Base-by-base conservation (phyloP, 2,797 vertebrate genomes). In the Diplodus sargus region DNA sequence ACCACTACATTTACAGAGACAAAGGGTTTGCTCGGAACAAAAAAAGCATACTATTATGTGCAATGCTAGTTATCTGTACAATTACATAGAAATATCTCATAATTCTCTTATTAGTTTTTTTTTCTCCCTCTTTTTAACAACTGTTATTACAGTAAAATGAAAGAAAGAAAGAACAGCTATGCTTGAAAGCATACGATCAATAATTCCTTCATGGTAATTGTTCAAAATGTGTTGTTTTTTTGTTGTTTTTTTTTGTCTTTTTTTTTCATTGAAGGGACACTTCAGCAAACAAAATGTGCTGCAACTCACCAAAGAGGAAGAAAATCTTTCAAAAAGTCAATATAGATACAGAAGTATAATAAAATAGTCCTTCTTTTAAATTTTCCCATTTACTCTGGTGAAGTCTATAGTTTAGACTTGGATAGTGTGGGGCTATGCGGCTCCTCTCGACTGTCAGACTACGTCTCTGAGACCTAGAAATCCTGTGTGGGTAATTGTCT, bases 41-140 rank as follows among this genome's bases (percentile, higher is more conserved):
- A 94, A 97, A 92, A 97, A 96, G 96, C 96, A 95, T 96, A 97
- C 96, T 96, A 96, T 91, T 96, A 97, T 97, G 96, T 97, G 97
- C 96, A 96, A 96, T 97, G 97, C 97, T 98, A 97, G 95, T 98
- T 97, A 97, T 97, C 97, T 99, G 97, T 99, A 99, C 97, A 99
- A 95, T 94, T 97, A 99, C 97, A 98, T 97, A 97, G 97, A 97
- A 98, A 97, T 96, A 95, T 96, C 95, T 97, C 91, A 79, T 92
- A 95, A 94, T 95, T 96, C 95, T 97, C 96, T 95, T 96, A 97
- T 97, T 97, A 97, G 96, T 97, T 97, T 93, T 91, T 91, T 92
- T 92, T 90, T 88, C 88, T 86, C 90, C 91, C 94, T 94, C 81
- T 87, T 91, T 91, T 92, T 91, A 90, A 96, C 96, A 96, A 95